These are phyloP conservation scores for Rhopalosiphum nymphaeae DNA, from an alignment of 2,888 invertebrate species.

Conservation along the genomic window DNA sequence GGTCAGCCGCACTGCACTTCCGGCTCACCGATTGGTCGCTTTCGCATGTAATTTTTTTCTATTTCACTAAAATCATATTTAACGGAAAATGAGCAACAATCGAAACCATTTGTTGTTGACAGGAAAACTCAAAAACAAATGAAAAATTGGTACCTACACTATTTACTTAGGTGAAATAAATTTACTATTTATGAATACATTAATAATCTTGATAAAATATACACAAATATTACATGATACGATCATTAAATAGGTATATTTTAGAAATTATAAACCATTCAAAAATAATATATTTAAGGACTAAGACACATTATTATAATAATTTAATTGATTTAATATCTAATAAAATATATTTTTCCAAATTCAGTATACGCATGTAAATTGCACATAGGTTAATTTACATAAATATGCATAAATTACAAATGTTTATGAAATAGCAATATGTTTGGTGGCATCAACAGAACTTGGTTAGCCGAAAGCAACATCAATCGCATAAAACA, in stretches of 20 bases:
- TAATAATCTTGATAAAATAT: not conserved
- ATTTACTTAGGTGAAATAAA: not conserved
- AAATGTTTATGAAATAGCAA: not conserved
- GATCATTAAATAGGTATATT: not conserved
- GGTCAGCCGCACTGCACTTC: conserved; percentile 19
- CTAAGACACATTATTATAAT: not conserved
- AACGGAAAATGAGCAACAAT: not conserved
- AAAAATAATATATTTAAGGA: not conserved
- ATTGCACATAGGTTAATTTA: not conserved
- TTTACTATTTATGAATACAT: not conserved
- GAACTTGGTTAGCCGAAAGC: not conserved
- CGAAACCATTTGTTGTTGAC: not conserved
- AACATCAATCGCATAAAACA: not conserved
- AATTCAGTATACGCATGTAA: not conserved
- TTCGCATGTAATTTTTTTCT: conserved; percentile 14
- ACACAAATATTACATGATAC: not conserved
- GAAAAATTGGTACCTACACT: not conserved
- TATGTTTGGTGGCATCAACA: not conserved
- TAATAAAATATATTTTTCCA: not conserved
- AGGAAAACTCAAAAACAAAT: not conserved
- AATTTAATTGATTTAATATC: not conserved
- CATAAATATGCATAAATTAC: not conserved
- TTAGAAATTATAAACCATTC: not conserved
- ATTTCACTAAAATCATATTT: not conserved
- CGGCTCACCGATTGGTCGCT: not conserved